Evolutionary conservation across 2,888 invertebrate species (phyloP).

Genomic region (Lasius fuliginosus): DNA sequence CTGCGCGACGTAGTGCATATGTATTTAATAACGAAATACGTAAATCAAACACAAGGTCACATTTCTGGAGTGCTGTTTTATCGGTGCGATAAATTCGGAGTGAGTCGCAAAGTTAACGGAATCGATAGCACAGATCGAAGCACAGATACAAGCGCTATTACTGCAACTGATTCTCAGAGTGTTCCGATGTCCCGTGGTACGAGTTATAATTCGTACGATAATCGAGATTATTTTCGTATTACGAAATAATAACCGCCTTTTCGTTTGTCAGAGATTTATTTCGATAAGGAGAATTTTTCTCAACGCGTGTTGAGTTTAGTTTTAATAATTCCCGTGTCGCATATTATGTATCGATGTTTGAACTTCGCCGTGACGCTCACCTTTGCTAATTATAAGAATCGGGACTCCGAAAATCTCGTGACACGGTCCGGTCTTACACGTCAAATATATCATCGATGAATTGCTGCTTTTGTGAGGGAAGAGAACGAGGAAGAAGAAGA

Average conservation of each 20-base stretch:
- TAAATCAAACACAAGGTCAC: not conserved
- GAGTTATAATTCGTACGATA: no score
- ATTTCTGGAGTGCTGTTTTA: not conserved
- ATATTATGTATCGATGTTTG: not conserved
- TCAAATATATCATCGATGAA: constrained; percentile 27
- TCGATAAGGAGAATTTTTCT: not conserved
- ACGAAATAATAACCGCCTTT: not conserved
- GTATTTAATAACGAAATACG: not conserved
- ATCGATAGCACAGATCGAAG: constrained; percentile 1
- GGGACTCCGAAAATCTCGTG: constrained; percentile 9
- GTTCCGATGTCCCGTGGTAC: no score
- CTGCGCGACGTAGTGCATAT: no score
- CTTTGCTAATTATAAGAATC: not conserved
- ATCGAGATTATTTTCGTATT: not conserved
- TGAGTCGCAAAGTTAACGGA: not conserved
- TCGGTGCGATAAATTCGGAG: constrained; percentile 27
- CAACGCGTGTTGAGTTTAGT: not conserved
- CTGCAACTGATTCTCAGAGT: not conserved
- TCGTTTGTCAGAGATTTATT: not conserved
- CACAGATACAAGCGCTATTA: not conserved
- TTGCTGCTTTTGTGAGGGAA: not conserved
- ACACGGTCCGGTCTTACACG: not conserved
- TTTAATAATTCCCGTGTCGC: not conserved
- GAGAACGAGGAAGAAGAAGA: constrained; percentile 23
- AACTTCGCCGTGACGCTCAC: not conserved